A percentile compares a stretch with the other conserved stretches of the same genome.
These are phyloP conservation scores for Acipenser oxyrinchus DNA, from an alignment of 2,797 vertebrate species.

Conservation along the genomic window DNA sequence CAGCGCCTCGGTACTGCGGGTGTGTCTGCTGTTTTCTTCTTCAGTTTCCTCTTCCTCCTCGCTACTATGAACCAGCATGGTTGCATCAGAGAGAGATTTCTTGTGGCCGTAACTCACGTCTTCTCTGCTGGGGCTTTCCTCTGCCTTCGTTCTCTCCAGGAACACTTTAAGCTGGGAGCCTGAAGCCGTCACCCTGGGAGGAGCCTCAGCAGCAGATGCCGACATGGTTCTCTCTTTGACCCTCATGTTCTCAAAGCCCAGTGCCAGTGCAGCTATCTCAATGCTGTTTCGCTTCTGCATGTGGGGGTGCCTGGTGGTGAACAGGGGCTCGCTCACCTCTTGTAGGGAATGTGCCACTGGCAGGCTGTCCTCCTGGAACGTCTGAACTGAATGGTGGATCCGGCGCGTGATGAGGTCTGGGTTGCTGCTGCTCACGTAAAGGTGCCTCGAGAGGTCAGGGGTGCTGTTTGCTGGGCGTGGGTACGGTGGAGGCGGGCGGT, in stretches of 20 bases:
- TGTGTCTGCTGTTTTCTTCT: constrained; percentile 60
- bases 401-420: constrained; percentile 86
- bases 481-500: constrained; percentile 86
- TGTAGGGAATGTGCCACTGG: constrained; percentile 94
- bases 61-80: constrained; percentile 95
- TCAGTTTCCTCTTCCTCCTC: constrained; percentile 85
- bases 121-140: constrained; percentile 51
- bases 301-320: constrained; percentile 60
- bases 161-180: constrained; percentile 71
- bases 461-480: constrained; percentile 93
- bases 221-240: constrained; percentile 81
- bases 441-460: constrained; percentile 86
- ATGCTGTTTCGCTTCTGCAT: constrained; percentile 88
- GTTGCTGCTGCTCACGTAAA: constrained; percentile 90
- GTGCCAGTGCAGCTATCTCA: constrained; percentile 79
- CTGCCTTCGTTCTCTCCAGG: constrained; percentile 63
- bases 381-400: constrained; percentile 96
- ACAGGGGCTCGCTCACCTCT: constrained; percentile 88
- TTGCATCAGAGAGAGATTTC: constrained; percentile 91
- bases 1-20: constrained; percentile 57
- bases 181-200: constrained; percentile 44
- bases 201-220: constrained; percentile 65
- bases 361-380: constrained; percentile 93
- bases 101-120: constrained; percentile 76
- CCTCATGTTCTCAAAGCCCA: constrained; percentile 76